phyloP scores from a whole-genome alignment of 2,113 vertebrate species.

The Bungarus multicinctus region DNA sequence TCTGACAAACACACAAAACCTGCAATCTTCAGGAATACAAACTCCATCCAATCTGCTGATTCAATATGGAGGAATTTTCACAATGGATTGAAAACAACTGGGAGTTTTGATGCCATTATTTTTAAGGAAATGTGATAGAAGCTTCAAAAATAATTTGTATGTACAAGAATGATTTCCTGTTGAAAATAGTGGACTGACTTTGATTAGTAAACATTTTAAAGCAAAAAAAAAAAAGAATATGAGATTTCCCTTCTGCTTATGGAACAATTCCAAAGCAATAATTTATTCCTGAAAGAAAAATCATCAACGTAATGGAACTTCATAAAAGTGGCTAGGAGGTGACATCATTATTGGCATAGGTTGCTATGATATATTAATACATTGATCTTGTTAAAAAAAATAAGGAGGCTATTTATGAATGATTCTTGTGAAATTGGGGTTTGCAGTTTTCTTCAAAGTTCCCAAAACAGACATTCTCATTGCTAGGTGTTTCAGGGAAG shows the following conservation, averaged over 20 bases:
- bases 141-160: background rate
- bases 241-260: background rate
- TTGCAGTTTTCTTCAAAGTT: background rate
- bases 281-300: background rate
- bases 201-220: background rate
- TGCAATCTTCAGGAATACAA: background rate
- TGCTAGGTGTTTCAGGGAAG: background rate
- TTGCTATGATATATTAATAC: background rate
- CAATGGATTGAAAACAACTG: background rate
- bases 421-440: background rate
- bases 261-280: background rate
- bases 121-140: background rate
- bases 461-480: background rate
- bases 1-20: background rate
- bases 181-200: background rate
- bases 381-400: rapidly evolving
- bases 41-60: background rate
- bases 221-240: background rate
- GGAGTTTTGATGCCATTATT: background rate
- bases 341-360: background rate
- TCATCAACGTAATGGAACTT: background rate
- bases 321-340: background rate
- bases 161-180: background rate
- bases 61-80: background rate
- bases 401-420: background rate